These are phyloP conservation scores for Dasyurus viverrinus DNA, from an alignment of 2,113 vertebrate genomes.

Conservation along the genomic window DNA sequence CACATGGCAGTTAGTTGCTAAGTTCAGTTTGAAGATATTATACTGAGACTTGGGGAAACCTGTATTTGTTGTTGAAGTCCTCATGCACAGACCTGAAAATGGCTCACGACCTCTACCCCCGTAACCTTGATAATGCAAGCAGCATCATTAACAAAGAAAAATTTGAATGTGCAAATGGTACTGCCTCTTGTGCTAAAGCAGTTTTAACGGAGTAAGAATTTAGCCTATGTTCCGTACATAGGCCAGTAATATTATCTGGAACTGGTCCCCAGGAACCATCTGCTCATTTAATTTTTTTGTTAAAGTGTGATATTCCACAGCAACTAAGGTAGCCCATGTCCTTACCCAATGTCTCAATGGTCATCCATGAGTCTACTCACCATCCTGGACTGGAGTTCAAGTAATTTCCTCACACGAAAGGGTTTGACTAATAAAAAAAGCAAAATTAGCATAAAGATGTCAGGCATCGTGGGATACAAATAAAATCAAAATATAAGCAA, in stretches of 20 bases:
- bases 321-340: not conserved
- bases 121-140: not conserved
- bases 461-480: slow-evolving; percentile 33
- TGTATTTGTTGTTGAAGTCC: not conserved
- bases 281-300: slow-evolving; percentile 16
- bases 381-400: slow-evolving; percentile 92
- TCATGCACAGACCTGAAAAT: not conserved
- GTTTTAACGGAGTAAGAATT: slow-evolving; percentile 26
- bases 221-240: not conserved
- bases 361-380: slow-evolving; percentile 82
- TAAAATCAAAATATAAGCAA: slow-evolving; percentile 40
- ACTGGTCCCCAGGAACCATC: not conserved
- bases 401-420: slow-evolving; percentile 91
- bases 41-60: slow-evolving; percentile 1
- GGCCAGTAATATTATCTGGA: slow-evolving; percentile 15
- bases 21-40: slow-evolving; percentile 28
- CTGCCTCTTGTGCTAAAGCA: not conserved
- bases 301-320: not conserved
- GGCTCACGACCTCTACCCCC: slow-evolving; percentile 19
- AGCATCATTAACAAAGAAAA: slow-evolving; percentile 5
- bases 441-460: not conserved
- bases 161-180: not conserved
- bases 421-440: slow-evolving; percentile 88
- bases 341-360: slow-evolving; percentile 4
- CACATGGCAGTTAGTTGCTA: not conserved